Percentiles rank a stretch among this genome's conserved stretches.
These are phyloP conservation scores for Drosophila trapezifrons DNA, from an alignment of 1,140 invertebrate species.

Conservation along the genomic window DNA sequence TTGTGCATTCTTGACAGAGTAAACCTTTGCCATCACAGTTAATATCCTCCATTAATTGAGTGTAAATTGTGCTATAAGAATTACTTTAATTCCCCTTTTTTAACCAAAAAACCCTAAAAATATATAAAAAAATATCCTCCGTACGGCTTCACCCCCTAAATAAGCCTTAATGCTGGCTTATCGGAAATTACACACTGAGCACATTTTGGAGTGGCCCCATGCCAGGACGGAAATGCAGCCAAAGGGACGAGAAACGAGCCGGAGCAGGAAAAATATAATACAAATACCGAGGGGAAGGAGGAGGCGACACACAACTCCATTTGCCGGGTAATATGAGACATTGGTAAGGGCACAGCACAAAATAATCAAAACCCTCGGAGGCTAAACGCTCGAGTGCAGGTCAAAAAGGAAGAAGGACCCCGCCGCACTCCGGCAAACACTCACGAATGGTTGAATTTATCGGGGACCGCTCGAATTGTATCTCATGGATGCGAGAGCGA, in stretches of 20 bases:
- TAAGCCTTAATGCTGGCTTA: slow-evolving; percentile 24
- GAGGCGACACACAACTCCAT: slow-evolving; percentile 10
- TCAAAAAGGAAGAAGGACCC: slow-evolving; percentile 34
- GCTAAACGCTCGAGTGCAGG: slow-evolving; percentile 50
- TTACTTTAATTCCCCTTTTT: not conserved
- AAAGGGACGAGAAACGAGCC: slow-evolving; percentile 12
- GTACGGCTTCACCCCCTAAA: slow-evolving; percentile 21
- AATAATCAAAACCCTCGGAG: slow-evolving; percentile 46
- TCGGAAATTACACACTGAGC: slow-evolving; percentile 41
- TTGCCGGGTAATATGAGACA: slow-evolving; percentile 43
- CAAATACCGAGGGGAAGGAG: not conserved
- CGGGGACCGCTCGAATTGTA: slow-evolving; percentile 32
- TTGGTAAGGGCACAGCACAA: slow-evolving; percentile 32
- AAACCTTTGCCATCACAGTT: too few relatives aligned
- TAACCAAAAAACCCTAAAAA: not conserved
- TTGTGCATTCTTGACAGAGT: not conserved
- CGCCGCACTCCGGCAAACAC: slow-evolving; percentile 28
- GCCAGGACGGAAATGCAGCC: slow-evolving; percentile 23
- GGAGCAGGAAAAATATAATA: slow-evolving; percentile 11
- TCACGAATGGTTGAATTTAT: slow-evolving; percentile 1
- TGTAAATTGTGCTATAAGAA: not conserved
- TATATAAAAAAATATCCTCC: too few relatives aligned
- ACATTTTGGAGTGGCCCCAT: slow-evolving; percentile 29
- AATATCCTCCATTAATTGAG: not conserved
- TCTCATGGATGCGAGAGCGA: slow-evolving; percentile 43